Conservation (phyloP, 2,113 vertebrate species). For the Centropus bengalensis region DNA sequence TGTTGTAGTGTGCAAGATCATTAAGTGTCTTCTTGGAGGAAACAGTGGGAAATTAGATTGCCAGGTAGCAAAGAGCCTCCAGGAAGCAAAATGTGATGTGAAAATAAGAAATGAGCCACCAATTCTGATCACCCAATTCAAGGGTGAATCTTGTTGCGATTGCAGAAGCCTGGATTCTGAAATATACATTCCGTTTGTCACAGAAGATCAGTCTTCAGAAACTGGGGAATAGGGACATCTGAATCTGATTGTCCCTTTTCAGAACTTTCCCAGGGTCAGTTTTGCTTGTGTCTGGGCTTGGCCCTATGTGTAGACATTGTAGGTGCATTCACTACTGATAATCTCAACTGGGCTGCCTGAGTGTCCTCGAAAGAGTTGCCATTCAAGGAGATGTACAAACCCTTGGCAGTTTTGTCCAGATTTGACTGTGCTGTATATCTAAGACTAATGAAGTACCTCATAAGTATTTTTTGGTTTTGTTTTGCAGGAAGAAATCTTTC, state of each 20-base stretch:
- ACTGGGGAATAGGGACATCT: neutral
- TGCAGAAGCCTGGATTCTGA: neutral
- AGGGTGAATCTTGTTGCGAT: accelerated
- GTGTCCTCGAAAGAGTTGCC: neutral
- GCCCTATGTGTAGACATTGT: neutral
- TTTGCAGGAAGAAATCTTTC: slow-evolving; percentile 97
- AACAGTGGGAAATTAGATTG: neutral
- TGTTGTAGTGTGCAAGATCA: neutral
- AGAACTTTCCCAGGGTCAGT: neutral
- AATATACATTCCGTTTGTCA: neutral
- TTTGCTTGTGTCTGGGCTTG: neutral
- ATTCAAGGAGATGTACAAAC: neutral
- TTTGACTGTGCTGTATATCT: neutral
- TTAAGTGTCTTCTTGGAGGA: neutral
- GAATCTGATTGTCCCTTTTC: neutral
- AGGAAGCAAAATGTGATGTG: neutral
- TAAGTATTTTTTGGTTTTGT: slow-evolving; percentile 41
- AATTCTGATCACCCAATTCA: neutral
- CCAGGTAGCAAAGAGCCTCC: neutral
- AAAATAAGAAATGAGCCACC: neutral
- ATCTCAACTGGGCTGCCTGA: neutral
- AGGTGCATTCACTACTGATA: accelerated
- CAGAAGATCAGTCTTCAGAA: neutral
- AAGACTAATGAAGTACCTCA: neutral
- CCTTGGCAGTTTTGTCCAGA: neutral